Evolutionary conservation across 2,888 invertebrate species (phyloP).

Genomic region (Phengaris arion): DNA sequence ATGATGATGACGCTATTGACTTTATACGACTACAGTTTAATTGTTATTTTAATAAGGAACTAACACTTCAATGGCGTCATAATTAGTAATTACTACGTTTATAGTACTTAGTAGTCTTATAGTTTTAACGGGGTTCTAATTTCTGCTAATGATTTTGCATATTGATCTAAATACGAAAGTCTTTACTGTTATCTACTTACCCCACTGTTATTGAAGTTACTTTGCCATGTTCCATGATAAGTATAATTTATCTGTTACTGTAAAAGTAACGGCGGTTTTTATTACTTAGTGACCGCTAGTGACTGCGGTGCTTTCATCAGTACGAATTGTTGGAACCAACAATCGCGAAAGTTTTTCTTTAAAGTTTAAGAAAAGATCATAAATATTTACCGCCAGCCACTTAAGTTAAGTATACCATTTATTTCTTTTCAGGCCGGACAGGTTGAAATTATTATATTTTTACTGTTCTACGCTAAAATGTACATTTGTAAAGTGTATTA

Average conservation of each 20-base stretch:
- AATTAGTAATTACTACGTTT: too few species aligned
- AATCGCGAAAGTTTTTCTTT: not conserved
- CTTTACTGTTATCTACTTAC: constrained; percentile 19
- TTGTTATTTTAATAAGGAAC: not conserved
- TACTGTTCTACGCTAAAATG: not conserved
- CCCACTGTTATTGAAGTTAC: constrained; percentile 12
- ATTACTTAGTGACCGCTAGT: constrained; percentile 15
- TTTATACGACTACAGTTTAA: too few species aligned
- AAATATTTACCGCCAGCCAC: not conserved
- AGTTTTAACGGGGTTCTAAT: not conserved
- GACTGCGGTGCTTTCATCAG: constrained; percentile 11
- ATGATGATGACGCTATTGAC: too few species aligned
- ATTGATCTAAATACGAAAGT: not conserved
- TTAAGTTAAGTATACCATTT: not conserved
- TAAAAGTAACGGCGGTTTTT: constrained; percentile 26
- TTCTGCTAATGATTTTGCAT: not conserved
- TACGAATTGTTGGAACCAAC: not conserved
- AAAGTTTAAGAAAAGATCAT: not conserved
- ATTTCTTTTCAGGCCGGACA: not conserved
- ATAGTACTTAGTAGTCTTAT: too few species aligned
- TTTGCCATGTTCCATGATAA: constrained; percentile 24
- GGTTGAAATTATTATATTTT: not conserved
- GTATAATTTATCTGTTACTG: constrained; percentile 26
- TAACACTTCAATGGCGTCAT: not conserved
- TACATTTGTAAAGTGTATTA: not conserved